phyloP scores from a whole-genome alignment of 1,140 invertebrate species.

The Psix sp. region DNA sequence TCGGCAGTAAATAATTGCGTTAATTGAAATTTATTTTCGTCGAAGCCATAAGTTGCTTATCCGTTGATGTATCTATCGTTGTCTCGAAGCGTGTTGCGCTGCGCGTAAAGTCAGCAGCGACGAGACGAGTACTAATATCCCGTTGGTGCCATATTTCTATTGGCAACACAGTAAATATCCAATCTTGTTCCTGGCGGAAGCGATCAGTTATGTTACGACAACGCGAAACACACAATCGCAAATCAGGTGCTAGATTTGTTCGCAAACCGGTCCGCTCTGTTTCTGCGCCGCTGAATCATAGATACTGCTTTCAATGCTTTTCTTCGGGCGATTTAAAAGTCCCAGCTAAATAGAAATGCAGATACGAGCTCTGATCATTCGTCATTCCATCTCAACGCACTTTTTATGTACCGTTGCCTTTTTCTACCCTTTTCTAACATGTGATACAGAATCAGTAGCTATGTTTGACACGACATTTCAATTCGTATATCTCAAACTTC shows the following conservation, averaged over 20 bases:
- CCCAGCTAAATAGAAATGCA: slow-evolving; percentile 27
- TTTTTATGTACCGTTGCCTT: slow-evolving; percentile 18
- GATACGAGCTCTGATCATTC: slow-evolving; percentile 19
- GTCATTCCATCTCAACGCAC: slow-evolving; percentile 43
- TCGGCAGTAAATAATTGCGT: slow-evolving; percentile 27
- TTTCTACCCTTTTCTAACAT: slow-evolving; percentile 5
- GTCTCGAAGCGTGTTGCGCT: slow-evolving; percentile 13
- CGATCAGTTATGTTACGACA: slow-evolving; percentile 68
- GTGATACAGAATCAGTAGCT: not conserved
- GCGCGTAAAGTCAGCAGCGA: slow-evolving; percentile 51
- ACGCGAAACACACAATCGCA: slow-evolving; percentile 61
- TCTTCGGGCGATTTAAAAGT: slow-evolving; percentile 42
- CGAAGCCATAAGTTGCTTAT: slow-evolving; percentile 45
- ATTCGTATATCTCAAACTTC: too few relatives aligned
- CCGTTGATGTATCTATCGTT: slow-evolving; percentile 30
- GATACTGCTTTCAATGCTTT: slow-evolving; percentile 51
- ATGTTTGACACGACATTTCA: slow-evolving; percentile 1
- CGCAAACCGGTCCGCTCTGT: slow-evolving; percentile 45
- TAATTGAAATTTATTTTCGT: slow-evolving; percentile 56
- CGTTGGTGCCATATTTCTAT: slow-evolving; percentile 59
- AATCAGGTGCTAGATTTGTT: slow-evolving; percentile 63
- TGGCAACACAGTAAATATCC: slow-evolving; percentile 56
- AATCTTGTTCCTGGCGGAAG: slow-evolving; percentile 65
- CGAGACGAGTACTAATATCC: slow-evolving; percentile 57
- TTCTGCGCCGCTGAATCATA: slow-evolving; percentile 50